Percentiles rank a stretch among this genome's conserved stretches.
Conservation (phyloP, 2,797 vertebrate species). For the Chaetodon trifasciatus region DNA sequence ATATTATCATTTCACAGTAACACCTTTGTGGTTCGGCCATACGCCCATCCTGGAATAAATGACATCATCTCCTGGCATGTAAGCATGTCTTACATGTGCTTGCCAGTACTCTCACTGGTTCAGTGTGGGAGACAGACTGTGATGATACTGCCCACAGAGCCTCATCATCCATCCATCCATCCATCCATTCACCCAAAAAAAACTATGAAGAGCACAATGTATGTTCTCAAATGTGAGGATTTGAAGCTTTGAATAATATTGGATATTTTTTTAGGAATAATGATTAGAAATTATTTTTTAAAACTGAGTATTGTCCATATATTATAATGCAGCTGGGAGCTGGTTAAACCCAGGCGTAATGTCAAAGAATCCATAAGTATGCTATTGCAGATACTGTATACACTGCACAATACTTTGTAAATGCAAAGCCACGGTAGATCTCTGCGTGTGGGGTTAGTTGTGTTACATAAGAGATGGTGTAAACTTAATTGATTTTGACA, state of each 20-base stretch:
- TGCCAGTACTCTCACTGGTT: background rate
- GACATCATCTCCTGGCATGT: constrained; percentile 19
- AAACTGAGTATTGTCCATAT: no score
- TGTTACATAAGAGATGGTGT: background rate
- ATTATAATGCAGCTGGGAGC: no score
- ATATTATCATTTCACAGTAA: background rate
- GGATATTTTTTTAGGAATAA: no score
- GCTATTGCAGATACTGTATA: background rate
- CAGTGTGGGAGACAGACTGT: background rate
- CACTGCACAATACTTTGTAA: background rate
- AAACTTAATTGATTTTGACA: constrained; percentile 26
- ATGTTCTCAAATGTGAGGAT: background rate
- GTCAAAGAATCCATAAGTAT: background rate
- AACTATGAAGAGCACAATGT: no score
- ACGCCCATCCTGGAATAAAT: constrained; percentile 9
- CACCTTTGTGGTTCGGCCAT: background rate
- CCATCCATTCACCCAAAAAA: background rate
- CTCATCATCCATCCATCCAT: background rate
- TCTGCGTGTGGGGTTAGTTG: background rate
- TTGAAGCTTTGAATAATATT: no score
- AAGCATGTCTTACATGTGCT: background rate
- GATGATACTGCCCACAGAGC: background rate
- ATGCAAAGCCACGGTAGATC: background rate
- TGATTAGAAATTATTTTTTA: background rate
- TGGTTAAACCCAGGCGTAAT: background rate